Evolutionary conservation across 1,140 invertebrate genomes (phyloP).

Genomic region (Macrobrachium rosenbergii): DNA sequence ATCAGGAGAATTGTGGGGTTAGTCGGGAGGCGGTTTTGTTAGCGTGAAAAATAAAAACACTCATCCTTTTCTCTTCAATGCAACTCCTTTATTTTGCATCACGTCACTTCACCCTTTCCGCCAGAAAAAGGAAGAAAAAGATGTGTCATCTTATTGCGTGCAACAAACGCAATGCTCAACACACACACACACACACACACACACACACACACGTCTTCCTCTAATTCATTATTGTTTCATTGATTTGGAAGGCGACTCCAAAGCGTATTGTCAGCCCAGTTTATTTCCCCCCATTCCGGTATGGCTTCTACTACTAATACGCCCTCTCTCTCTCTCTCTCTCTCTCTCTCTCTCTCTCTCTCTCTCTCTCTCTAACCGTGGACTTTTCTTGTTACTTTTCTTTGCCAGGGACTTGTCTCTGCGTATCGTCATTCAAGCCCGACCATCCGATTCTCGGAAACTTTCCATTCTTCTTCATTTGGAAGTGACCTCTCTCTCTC

Average conservation of each 20-base stretch:
- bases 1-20: too few relatives aligned
- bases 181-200: not conserved
- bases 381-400: not conserved
- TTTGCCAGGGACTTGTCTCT: not conserved
- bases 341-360: slow-evolving; percentile 39
- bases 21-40: too few relatives aligned
- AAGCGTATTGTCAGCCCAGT: not conserved
- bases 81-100: not conserved
- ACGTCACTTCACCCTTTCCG: not conserved
- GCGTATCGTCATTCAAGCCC: not conserved
- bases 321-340: slow-evolving; percentile 2
- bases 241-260: not conserved
- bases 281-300: not conserved
- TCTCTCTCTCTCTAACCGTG: slow-evolving; percentile 15
- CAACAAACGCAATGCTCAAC: not conserved
- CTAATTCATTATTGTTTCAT: not conserved
- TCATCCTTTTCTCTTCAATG: not conserved
- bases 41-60: too few relatives aligned
- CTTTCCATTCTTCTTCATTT: not conserved
- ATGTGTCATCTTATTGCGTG: too few relatives aligned
- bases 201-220: slow-evolving; percentile 1
- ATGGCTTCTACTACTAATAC: not conserved
- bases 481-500: not conserved
- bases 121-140: not conserved
- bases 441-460: not conserved